Conservation (phyloP, 2,113 vertebrate genomes). For the Hippocampus comes region DNA sequence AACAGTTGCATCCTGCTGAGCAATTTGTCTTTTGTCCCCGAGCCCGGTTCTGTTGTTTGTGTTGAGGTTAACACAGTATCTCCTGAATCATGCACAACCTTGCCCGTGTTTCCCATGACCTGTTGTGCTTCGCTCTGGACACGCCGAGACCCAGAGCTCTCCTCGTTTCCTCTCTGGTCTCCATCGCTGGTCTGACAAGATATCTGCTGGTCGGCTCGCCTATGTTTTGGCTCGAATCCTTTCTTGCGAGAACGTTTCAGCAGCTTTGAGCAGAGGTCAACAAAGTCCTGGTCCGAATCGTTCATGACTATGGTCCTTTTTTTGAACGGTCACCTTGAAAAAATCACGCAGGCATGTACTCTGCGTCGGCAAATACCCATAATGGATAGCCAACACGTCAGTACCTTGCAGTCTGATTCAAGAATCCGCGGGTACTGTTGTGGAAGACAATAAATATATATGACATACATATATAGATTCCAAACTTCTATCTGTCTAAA, state of each 20-base stretch:
- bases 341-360: neutral
- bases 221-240: slow-evolving; percentile 45
- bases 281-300: slow-evolving; percentile 88
- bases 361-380: neutral
- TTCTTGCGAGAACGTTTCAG: slow-evolving; percentile 72
- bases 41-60: neutral
- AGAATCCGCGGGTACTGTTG: neutral
- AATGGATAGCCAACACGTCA: neutral
- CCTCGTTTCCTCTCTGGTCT: slow-evolving; percentile 29
- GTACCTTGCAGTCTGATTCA: neutral
- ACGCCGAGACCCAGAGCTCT: neutral
- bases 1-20: slow-evolving; percentile 86
- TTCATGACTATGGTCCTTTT: slow-evolving; percentile 72
- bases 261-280: slow-evolving; percentile 79
- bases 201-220: slow-evolving; percentile 23
- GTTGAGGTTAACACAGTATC: slow-evolving; percentile 4
- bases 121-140: neutral
- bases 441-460: neutral
- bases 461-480: neutral
- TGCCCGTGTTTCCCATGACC: slow-evolving; percentile 4
- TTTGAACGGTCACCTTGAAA: neutral
- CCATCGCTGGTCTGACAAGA: slow-evolving; percentile 21
- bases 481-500: neutral
- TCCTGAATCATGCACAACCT: neutral
- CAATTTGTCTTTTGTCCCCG: slow-evolving; percentile 73